Conservation (phyloP, 2,797 vertebrate species). For the Notamacropus eugenii region DNA sequence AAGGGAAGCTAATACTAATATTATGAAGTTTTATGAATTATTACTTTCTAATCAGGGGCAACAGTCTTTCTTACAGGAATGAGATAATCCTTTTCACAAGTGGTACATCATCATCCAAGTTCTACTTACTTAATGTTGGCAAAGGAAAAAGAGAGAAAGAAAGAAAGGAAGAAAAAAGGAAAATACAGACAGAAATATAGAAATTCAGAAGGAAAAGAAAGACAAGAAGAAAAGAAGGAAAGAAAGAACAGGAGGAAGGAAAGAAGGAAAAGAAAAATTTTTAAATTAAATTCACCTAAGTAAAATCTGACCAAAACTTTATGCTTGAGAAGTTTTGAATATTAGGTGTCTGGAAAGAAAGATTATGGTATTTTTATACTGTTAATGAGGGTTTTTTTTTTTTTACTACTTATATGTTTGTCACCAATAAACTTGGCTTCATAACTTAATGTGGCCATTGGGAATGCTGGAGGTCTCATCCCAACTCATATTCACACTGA, state of each 20-base stretch:
- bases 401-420: slow-evolving; percentile 79
- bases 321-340: slow-evolving; percentile 70
- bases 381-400: slow-evolving; percentile 69
- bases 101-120: slow-evolving; percentile 74
- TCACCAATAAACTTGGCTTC: slow-evolving; percentile 66
- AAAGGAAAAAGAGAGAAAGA: slow-evolving; percentile 72
- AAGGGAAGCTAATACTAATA: slow-evolving; percentile 76
- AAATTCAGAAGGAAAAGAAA: too few relatives aligned
- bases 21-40: slow-evolving; percentile 80
- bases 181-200: slow-evolving; percentile 7
- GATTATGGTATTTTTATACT: slow-evolving; percentile 65
- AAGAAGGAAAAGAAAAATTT: slow-evolving; percentile 57
- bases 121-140: slow-evolving; percentile 72
- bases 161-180: not conserved
- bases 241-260: accelerated
- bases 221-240: too few relatives aligned
- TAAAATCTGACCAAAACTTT: slow-evolving; percentile 79
- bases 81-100: slow-evolving; percentile 82
- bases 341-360: not conserved
- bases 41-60: slow-evolving; percentile 80
- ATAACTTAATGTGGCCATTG: slow-evolving; percentile 15
- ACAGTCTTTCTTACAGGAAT: slow-evolving; percentile 79
- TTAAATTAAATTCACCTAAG: slow-evolving; percentile 80
- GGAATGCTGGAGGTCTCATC: not conserved
- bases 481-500: not conserved